Evolutionary conservation across 2,797 vertebrate species (phyloP).

Genomic region (Pelobates cultripes): DNA sequence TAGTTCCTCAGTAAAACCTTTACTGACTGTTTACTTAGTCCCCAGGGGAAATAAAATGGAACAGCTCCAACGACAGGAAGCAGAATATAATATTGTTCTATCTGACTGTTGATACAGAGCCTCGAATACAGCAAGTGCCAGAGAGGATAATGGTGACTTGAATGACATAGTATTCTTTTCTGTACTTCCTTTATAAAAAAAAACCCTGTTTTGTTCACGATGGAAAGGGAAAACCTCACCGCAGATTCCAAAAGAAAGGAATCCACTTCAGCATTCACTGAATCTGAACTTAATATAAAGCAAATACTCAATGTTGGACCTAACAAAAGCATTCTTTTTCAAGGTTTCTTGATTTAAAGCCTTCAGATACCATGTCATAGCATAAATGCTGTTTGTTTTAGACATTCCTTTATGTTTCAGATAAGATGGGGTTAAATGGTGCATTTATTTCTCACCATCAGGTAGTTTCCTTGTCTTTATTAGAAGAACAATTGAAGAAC

Average conservation of each 20-base stretch:
- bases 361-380: constrained; percentile 38
- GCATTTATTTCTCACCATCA: background rate
- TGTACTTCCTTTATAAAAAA: constrained; percentile 40
- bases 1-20: constrained; percentile 34
- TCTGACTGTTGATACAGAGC: constrained; percentile 36
- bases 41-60: constrained; percentile 43
- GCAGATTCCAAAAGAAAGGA: constrained; percentile 40
- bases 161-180: constrained; percentile 43
- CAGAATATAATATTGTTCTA: constrained; percentile 40
- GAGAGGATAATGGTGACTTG: constrained; percentile 39
- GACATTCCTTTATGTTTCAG: constrained; percentile 23
- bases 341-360: constrained; percentile 21
- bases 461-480: background rate
- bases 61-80: constrained; percentile 31
- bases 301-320: constrained; percentile 46
- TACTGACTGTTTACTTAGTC: constrained; percentile 42
- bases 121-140: constrained; percentile 31
- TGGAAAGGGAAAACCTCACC: background rate
- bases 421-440: constrained; percentile 28
- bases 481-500: background rate
- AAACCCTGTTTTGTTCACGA: constrained; percentile 12
- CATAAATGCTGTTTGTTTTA: constrained; percentile 30
- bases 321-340: constrained; percentile 49
- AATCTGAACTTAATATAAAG: constrained; percentile 36
- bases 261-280: constrained; percentile 34